Conservation (phyloP, 2,888 invertebrate genomes). For the Dolichopus griseipennis region DNA sequence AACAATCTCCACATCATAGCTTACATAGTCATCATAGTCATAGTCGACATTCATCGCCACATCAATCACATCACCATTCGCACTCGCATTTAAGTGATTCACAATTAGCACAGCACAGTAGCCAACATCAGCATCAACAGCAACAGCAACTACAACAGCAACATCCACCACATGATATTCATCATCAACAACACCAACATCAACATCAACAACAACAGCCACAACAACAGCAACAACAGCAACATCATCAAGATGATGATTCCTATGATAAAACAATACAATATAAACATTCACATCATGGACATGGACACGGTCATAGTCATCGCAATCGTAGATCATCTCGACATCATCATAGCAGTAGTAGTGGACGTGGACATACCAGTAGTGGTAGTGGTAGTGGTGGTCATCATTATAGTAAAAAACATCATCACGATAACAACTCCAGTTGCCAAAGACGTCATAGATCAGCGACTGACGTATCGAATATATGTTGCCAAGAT, state of each 20-base stretch:
- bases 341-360: slow-evolving; percentile 29
- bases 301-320: slow-evolving; percentile 22
- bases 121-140: slow-evolving; percentile 12
- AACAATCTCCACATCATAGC: slow-evolving; percentile 22
- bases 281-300: slow-evolving; percentile 19
- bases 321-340: slow-evolving; percentile 22
- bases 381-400: slow-evolving; percentile 30
- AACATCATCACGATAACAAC: slow-evolving; percentile 20
- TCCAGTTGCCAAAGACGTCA: slow-evolving; percentile 35
- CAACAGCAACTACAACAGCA: slow-evolving; percentile 11
- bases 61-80: slow-evolving; percentile 26
- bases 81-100: slow-evolving; percentile 23
- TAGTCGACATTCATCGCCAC: slow-evolving; percentile 29
- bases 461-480: slow-evolving; percentile 40
- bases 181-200: slow-evolving; percentile 15
- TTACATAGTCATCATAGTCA: slow-evolving; percentile 31
- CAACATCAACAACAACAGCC: slow-evolving; percentile 15
- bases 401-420: slow-evolving; percentile 23
- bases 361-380: slow-evolving; percentile 27
- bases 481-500: slow-evolving; percentile 37
- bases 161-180: slow-evolving; percentile 16
- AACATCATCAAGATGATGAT: slow-evolving; percentile 19
- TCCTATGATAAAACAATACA: not conserved
- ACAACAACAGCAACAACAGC: slow-evolving; percentile 23
- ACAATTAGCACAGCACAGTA: slow-evolving; percentile 18